phyloP scores from a whole-genome alignment of 2,888 invertebrate species.

The Omphaloscelis lunosa region DNA sequence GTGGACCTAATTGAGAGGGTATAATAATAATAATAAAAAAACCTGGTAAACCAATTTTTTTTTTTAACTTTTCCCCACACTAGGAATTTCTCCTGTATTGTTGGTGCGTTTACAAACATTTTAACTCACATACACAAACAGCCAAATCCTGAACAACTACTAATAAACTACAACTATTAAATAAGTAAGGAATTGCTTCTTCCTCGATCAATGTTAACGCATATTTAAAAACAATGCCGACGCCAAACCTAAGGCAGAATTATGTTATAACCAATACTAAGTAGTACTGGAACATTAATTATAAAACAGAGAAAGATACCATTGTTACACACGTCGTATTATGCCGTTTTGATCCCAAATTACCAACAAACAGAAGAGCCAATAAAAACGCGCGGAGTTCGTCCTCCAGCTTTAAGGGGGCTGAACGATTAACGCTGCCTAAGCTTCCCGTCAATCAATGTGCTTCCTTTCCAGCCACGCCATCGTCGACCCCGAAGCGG shows the following conservation, averaged over 20 bases:
- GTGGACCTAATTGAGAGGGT: not conserved
- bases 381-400: not conserved
- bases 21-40: not conserved
- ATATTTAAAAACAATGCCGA: not conserved
- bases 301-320: not conserved
- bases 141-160: too few relatives aligned
- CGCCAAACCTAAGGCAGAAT: not conserved
- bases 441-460: slow-evolving; percentile 35
- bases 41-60: too few relatives aligned
- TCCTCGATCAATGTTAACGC: too few relatives aligned
- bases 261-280: not conserved
- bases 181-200: too few relatives aligned
- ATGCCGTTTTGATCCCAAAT: not conserved
- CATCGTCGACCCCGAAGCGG: slow-evolving; percentile 88
- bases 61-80: too few relatives aligned
- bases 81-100: too few relatives aligned
- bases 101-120: too few relatives aligned
- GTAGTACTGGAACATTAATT: not conserved
- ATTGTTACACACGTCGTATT: not conserved
- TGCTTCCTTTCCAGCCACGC: slow-evolving; percentile 80
- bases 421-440: not conserved
- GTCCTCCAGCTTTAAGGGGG: not conserved
- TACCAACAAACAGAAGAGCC: not conserved
- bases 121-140: too few relatives aligned
- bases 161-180: too few relatives aligned